phyloP scores from a whole-genome alignment of 1,140 invertebrate genomes.

The Zaprionus inermis region DNA sequence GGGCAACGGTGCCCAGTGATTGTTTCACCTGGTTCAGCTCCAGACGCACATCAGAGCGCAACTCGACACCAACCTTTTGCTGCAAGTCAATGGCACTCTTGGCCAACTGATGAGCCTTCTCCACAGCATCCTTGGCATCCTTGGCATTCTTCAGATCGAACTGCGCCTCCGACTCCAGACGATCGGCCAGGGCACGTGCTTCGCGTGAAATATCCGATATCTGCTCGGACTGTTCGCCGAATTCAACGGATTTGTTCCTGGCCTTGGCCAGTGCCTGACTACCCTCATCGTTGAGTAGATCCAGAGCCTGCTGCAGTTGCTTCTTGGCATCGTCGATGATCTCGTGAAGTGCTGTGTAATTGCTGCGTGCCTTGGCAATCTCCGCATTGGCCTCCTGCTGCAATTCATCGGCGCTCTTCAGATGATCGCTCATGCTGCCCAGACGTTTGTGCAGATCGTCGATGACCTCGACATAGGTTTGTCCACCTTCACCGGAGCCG shows the following conservation, averaged over 20 bases:
- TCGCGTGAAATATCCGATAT: slow-evolving; percentile 96
- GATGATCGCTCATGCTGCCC: slow-evolving; percentile 87
- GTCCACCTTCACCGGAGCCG: slow-evolving; percentile 87
- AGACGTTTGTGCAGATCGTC: slow-evolving; percentile 88
- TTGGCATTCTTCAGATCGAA: slow-evolving; percentile 91
- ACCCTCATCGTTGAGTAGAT: slow-evolving; percentile 92
- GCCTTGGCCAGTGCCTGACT: slow-evolving; percentile 91
- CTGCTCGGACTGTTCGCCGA: slow-evolving; percentile 94
- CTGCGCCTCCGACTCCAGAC: slow-evolving; percentile 90
- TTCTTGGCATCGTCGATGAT: slow-evolving; percentile 90
- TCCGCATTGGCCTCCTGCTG: slow-evolving; percentile 87
- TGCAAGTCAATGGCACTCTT: slow-evolving; percentile 92
- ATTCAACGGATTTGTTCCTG: slow-evolving; percentile 91
- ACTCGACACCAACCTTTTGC: slow-evolving; percentile 89
- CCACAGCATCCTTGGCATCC: slow-evolving; percentile 92
- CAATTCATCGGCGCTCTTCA: slow-evolving; percentile 87
- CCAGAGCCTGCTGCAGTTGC: slow-evolving; percentile 89
- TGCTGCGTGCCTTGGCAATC: slow-evolving; percentile 87
- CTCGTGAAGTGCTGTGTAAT: slow-evolving; percentile 90
- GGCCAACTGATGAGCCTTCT: slow-evolving; percentile 91
- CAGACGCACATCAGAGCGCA: slow-evolving; percentile 85
- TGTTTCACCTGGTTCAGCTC: slow-evolving; percentile 87
- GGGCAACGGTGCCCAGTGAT: slow-evolving; percentile 88
- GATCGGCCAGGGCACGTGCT: slow-evolving; percentile 91
- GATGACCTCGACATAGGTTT: slow-evolving; percentile 88